These are phyloP conservation scores for Trididemnum clinides DNA, from an alignment of 23 tunicate genomes.

Conservation along the genomic window DNA sequence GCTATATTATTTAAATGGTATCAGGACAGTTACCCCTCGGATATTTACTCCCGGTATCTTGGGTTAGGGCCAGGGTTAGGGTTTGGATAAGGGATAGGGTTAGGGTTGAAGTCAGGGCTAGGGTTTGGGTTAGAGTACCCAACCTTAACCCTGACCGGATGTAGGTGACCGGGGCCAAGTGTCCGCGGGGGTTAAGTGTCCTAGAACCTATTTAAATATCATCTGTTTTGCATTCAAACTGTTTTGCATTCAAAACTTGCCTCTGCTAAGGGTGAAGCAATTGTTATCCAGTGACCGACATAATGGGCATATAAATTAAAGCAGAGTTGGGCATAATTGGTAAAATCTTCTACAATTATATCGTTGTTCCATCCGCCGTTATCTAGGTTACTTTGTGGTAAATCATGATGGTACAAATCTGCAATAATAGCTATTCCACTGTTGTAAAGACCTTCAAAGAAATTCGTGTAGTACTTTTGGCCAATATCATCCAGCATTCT, in stretches of 20 bases:
- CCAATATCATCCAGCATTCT: constrained; percentile 6
- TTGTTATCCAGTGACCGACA: constrained; percentile 71
- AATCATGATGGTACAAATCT: constrained; percentile 74
- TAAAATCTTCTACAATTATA: constrained; percentile 36
- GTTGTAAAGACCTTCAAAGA: constrained; percentile 35
- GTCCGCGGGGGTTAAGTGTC: too few relatives aligned
- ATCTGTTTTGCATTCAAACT: too few relatives aligned
- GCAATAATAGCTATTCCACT: constrained; percentile 56
- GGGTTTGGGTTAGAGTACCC: too few relatives aligned
- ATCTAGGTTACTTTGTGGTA: constrained; percentile 12
- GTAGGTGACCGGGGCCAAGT: too few relatives aligned
- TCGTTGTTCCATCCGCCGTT: constrained; percentile 53
- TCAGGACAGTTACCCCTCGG: too few relatives aligned
- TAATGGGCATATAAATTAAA: constrained; percentile 18
- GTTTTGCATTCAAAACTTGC: neutral
- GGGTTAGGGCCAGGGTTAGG: too few relatives aligned
- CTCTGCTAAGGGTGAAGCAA: constrained; percentile 66
- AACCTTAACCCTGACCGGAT: too few relatives aligned
- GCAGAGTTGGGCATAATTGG: constrained; percentile 30
- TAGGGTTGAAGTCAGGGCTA: too few relatives aligned
- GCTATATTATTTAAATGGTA: too few relatives aligned
- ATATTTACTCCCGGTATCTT: too few relatives aligned
- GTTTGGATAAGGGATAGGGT: too few relatives aligned
- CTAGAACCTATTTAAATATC: too few relatives aligned
- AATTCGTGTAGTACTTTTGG: constrained; percentile 32